These are phyloP conservation scores for Mellilla xanthometata DNA, from an alignment of 2,888 invertebrate genomes.

Conservation along the genomic window DNA sequence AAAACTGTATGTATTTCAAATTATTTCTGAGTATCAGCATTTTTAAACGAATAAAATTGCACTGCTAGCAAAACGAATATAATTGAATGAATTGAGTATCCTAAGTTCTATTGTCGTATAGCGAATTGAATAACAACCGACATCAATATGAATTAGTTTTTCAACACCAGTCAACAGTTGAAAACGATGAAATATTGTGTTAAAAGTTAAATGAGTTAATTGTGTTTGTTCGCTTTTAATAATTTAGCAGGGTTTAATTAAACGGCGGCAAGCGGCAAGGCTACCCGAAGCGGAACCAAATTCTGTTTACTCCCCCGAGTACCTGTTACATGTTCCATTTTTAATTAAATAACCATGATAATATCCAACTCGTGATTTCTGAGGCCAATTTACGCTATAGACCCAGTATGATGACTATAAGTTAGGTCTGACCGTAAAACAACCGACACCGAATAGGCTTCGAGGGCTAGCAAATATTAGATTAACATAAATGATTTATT, in stretches of 20 bases:
- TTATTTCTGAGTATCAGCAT: constrained; percentile 1
- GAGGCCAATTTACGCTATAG: constrained; percentile 13
- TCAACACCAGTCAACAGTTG: constrained; percentile 26
- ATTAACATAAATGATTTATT: constrained; percentile 14
- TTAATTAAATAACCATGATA: constrained; percentile 47
- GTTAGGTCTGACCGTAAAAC: constrained; percentile 23
- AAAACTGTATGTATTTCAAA: no score
- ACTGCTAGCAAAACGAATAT: constrained; percentile 8
- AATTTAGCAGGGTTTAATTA: constrained; percentile 49
- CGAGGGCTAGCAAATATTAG: constrained; percentile 30
- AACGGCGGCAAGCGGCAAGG: constrained; percentile 38
- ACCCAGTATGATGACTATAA: constrained; percentile 7
- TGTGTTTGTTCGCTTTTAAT: constrained; percentile 41
- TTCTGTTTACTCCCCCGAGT: constrained; percentile 44
- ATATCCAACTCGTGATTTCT: constrained; percentile 33
- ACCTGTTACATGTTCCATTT: constrained; percentile 44
- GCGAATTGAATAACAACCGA: constrained; percentile 5
- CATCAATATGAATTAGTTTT: constrained; percentile 16
- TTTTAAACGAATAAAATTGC: neutral
- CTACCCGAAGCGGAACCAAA: constrained; percentile 38
- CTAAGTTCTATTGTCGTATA: constrained; percentile 7
- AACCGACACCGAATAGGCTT: constrained; percentile 27
- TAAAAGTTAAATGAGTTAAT: constrained; percentile 45
- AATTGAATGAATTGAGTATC: constrained; percentile 4
- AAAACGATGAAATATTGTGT: constrained; percentile 32